Evolutionary conservation across 2,113 vertebrate species (phyloP).

Genomic region (Scopus umbretta): DNA sequence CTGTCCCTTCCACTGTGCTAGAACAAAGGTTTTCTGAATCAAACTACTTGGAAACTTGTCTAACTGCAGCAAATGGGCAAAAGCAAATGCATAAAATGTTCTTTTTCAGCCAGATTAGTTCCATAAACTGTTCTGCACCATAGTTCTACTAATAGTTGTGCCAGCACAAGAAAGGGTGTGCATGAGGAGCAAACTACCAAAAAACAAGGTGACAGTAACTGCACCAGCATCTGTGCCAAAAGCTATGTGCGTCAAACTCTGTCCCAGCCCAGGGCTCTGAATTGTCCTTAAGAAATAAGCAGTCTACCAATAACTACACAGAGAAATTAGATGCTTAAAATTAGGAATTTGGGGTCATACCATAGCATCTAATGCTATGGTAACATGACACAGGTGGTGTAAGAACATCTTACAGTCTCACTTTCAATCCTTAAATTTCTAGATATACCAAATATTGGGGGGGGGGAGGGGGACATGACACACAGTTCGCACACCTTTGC

Average conservation of each 20-base stretch:
- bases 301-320: not conserved
- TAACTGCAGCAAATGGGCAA: not conserved
- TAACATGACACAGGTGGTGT: not conserved
- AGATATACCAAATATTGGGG: rapidly evolving
- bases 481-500: not conserved
- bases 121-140: not conserved
- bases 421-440: not conserved
- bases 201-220: not conserved
- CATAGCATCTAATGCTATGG: not conserved
- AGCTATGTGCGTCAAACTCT: not conserved
- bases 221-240: not conserved
- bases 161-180: not conserved
- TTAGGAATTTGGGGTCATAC: not conserved
- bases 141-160: not conserved
- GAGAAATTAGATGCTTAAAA: not conserved
- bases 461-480: too few relatives aligned
- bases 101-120: not conserved
- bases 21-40: not conserved
- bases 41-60: not conserved
- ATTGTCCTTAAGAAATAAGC: not conserved
- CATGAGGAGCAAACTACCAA: not conserved
- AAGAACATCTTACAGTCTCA: not conserved
- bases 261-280: not conserved
- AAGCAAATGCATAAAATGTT: not conserved
- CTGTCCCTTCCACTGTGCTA: not conserved